Percentiles rank a stretch among this genome's conserved stretches.
Evolutionary conservation across 2,888 invertebrate species (phyloP).

Genomic region (Oeneis ivallda): DNA sequence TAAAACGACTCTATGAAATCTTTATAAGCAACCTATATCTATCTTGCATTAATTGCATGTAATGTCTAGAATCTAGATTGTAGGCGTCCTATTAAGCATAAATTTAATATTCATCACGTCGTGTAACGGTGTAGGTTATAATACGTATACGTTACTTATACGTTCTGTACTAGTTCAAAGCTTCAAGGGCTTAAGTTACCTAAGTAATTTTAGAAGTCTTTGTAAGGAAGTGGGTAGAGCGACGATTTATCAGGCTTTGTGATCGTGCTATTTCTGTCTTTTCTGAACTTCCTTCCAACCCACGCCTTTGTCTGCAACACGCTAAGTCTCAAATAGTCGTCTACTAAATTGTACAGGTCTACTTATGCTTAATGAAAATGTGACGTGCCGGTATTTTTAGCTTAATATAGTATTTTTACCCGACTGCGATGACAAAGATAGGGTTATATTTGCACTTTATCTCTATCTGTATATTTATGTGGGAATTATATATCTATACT

Average conservation of each 20-base stretch:
- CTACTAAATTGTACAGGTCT: neutral
- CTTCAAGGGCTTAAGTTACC: too few species aligned
- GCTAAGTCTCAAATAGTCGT: slow-evolving; percentile 7
- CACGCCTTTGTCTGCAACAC: slow-evolving; percentile 13
- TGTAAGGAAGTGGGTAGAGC: neutral
- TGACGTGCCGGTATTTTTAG: neutral
- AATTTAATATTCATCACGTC: slow-evolving; percentile 7
- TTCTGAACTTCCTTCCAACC: slow-evolving; percentile 2
- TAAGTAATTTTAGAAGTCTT: neutral
- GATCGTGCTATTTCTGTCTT: slow-evolving; percentile 6
- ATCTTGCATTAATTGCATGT: neutral
- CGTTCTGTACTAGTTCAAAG: neutral
- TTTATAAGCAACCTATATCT: neutral
- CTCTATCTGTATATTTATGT: too few species aligned
- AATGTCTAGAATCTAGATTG: neutral
- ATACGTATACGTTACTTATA: too few species aligned
- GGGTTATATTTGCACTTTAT: too few species aligned
- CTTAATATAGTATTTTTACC: neutral
- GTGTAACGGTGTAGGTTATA: too few species aligned
- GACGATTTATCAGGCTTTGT: slow-evolving; percentile 3
- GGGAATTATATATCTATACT: too few species aligned
- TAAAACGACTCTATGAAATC: neutral
- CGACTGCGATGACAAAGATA: too few species aligned
- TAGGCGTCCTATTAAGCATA: slow-evolving; percentile 1
- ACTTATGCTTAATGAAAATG: neutral